These are phyloP conservation scores for Pipistrellus pipistrellus DNA, from an alignment of 2,797 vertebrate genomes.

Conservation along the genomic window DNA sequence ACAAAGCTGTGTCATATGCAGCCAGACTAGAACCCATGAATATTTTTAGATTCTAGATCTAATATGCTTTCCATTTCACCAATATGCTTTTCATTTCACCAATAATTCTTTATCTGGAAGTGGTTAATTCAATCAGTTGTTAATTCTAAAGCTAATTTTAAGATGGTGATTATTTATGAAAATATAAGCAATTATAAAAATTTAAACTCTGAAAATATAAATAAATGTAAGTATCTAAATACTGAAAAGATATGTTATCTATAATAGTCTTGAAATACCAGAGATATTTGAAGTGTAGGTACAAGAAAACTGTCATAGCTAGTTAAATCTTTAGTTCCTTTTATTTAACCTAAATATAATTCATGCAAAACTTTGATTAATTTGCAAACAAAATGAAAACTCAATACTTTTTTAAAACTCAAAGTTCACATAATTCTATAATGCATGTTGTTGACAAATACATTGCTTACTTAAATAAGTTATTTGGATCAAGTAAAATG, in stretches of 20 bases:
- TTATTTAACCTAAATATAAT: constrained; percentile 47
- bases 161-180: background rate
- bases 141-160: constrained; percentile 12
- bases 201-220: constrained; percentile 4
- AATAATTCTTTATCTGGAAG: constrained; percentile 23
- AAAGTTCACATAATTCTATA: constrained; percentile 25
- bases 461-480: constrained; percentile 55
- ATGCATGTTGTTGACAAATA: constrained; percentile 26
- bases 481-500: constrained; percentile 63
- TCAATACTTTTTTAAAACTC: constrained; percentile 23
- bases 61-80: background rate
- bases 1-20: background rate
- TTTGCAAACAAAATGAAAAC: constrained; percentile 50
- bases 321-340: background rate
- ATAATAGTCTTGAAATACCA: constrained; percentile 4
- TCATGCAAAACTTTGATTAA: constrained; percentile 31
- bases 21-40: background rate
- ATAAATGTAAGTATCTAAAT: background rate
- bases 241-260: background rate
- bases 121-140: background rate
- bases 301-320: background rate
- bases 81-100: background rate
- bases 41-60: constrained; percentile 1
- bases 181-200: background rate
- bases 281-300: background rate